A percentile compares a stretch with the other conserved stretches of the same genome.
phyloP scores from a whole-genome alignment of 2,797 vertebrate species.

The Pseudochirops corinnae region DNA sequence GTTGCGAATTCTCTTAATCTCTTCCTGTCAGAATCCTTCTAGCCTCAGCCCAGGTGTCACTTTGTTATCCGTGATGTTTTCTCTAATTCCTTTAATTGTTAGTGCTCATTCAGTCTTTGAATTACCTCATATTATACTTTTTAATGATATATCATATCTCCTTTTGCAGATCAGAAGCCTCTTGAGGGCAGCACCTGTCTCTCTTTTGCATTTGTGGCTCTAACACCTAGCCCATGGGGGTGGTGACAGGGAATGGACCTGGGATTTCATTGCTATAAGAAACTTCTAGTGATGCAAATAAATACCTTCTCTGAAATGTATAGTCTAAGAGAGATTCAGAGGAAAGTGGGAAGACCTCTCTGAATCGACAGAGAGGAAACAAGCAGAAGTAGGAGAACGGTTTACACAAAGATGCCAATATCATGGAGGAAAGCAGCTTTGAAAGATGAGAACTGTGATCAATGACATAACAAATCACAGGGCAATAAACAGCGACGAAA shows the following conservation, averaged over 20 bases:
- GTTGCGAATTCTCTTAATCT: neutral
- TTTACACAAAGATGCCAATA: neutral
- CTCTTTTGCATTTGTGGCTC: neutral
- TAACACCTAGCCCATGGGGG: neutral
- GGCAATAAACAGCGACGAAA: neutral
- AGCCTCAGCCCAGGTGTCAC: neutral
- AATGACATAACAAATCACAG: neutral
- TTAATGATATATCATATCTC: neutral
- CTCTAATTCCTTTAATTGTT: neutral
- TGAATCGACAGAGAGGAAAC: neutral
- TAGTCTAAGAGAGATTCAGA: neutral
- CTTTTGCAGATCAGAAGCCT: neutral
- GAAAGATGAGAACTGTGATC: neutral
- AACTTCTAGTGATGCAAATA: neutral
- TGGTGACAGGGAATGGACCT: neutral
- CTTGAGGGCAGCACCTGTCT: neutral
- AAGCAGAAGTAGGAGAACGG: neutral
- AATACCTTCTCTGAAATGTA: neutral
- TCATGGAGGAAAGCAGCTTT: neutral
- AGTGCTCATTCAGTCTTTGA: neutral
- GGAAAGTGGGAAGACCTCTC: neutral
- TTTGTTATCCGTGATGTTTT: neutral
- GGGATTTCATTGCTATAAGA: neutral
- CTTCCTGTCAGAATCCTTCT: neutral
- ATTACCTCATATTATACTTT: neutral